A percentile compares a stretch with the other conserved stretches of the same genome.
Evolutionary conservation across 2,888 invertebrate genomes (phyloP).

Genomic region (Philopedon plagiatum): DNA sequence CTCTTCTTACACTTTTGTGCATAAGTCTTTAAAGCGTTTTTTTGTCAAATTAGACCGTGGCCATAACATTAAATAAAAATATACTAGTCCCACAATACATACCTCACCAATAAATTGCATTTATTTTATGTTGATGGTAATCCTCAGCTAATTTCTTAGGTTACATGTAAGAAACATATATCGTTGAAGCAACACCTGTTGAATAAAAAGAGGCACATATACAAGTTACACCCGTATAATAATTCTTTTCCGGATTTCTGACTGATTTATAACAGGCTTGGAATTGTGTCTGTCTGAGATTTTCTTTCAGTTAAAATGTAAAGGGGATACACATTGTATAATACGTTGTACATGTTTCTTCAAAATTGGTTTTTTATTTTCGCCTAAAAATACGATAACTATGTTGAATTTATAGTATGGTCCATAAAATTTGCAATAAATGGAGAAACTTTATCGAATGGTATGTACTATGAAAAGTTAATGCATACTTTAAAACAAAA

Average conservation of each 20-base stretch:
- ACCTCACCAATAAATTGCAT: not conserved
- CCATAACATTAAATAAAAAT: too few relatives aligned
- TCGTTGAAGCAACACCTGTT: conserved; percentile 18
- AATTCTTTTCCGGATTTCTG: conserved; percentile 11
- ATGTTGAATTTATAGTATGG: too few relatives aligned
- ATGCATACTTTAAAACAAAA: too few relatives aligned
- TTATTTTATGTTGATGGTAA: not conserved
- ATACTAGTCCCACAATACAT: not conserved
- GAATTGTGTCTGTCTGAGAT: conserved; percentile 18
- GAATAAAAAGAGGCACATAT: conserved; percentile 24
- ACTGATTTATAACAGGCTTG: conserved; percentile 23
- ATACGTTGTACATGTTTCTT: not conserved
- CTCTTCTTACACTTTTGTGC: too few relatives aligned
- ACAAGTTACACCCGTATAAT: not conserved
- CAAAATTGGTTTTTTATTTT: not conserved
- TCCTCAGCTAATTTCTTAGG: too few relatives aligned
- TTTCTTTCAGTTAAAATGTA: conserved; percentile 3
- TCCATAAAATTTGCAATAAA: too few relatives aligned
- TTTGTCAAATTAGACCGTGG: too few relatives aligned
- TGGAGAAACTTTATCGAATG: too few relatives aligned
- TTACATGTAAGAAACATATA: not conserved
- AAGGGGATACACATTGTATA: not conserved
- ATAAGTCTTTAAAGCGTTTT: too few relatives aligned
- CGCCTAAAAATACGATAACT: too few relatives aligned
- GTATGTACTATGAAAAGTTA: too few relatives aligned